Percentiles rank a stretch among this genome's conserved stretches.
phyloP scores from a whole-genome alignment of 2,797 vertebrate genomes.

The Notoglanidium macrostoma region DNA sequence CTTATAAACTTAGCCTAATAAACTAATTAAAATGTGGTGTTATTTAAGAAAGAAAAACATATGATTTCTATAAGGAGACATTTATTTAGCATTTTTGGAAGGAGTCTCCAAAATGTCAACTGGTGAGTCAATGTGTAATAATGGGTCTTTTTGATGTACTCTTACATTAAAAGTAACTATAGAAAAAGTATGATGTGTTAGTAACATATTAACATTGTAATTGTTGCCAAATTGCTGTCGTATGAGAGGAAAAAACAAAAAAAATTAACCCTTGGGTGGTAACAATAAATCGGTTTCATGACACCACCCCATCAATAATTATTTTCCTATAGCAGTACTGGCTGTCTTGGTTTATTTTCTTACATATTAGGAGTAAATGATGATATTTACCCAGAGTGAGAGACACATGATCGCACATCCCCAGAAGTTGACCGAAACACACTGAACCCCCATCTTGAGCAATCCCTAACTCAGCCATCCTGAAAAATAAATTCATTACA shows the following conservation, averaged over 20 bases:
- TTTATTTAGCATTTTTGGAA: not conserved
- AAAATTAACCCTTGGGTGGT: not conserved
- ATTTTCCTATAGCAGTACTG: no score
- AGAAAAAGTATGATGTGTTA: no score
- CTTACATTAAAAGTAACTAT: not conserved
- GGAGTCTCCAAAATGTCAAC: not conserved
- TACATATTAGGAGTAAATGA: not conserved
- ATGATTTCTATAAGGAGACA: not conserved
- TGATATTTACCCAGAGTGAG: conserved; percentile 82
- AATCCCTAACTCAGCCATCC: conserved; percentile 76
- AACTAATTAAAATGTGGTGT: not conserved
- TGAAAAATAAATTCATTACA: conserved; percentile 53
- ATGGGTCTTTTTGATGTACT: not conserved
- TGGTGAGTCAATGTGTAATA: not conserved
- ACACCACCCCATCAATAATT: not conserved
- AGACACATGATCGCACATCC: conserved; percentile 93
- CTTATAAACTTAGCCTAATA: not conserved
- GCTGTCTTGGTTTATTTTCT: not conserved
- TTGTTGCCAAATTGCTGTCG: not conserved
- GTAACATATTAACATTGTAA: not conserved
- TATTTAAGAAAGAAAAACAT: not conserved
- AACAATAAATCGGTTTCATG: not conserved
- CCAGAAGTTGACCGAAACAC: conserved; percentile 89
- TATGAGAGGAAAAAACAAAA: not conserved
- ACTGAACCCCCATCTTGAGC: conserved; percentile 71